Base-by-base conservation (phyloP, 2,888 invertebrate species). In the Rotaria macrura region DNA sequence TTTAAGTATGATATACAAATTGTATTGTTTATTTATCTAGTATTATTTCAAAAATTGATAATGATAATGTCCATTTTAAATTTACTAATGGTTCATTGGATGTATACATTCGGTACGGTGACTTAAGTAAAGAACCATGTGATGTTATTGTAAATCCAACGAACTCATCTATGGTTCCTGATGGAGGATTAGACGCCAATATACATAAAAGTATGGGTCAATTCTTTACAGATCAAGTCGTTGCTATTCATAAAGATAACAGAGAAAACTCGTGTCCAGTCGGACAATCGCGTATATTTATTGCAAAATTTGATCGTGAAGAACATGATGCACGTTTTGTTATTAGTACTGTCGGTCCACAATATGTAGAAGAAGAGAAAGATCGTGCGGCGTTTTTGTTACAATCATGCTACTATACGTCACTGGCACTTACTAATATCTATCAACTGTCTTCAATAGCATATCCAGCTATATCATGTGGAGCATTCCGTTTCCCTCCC, bases 391-490 rank as follows among this genome's bases (percentile, higher is more conserved):
- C 43, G 43, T 43, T 79, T 43, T 3, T 43, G 0, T 43, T 79
- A 43, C 20, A n/a, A 43, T 79, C 79, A 43, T 79, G 79, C 20
- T 79, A 79, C 43, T 25, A 79, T 79, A 43, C 79, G 14, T 79
- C 79, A 14, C 12, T 79, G 1, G n/a, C 23, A n/a, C n/a, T 79
- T 25, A 43, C 79, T 9, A 79, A 79, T 43, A 12, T 79, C 5
- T 79, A 79, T n/a, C 43, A 43, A 43, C 20, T 79, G 10, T 2
- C 25, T 23, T 79, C 79, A 20, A 79, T 79, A 20, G 79, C 79
- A 4, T 79, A 43, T 43, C 43, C 79, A 14, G 79, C 79, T n/a
- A 79, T 79, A 43, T 79, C 79, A n/a, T 79, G 79, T 79, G 79
- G 79, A n/a, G 43, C 43, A 10, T 1, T 43, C n/a, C 43, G 4